Conservation (phyloP, 2,113 vertebrate genomes). For the Podarcis muralis region DNA sequence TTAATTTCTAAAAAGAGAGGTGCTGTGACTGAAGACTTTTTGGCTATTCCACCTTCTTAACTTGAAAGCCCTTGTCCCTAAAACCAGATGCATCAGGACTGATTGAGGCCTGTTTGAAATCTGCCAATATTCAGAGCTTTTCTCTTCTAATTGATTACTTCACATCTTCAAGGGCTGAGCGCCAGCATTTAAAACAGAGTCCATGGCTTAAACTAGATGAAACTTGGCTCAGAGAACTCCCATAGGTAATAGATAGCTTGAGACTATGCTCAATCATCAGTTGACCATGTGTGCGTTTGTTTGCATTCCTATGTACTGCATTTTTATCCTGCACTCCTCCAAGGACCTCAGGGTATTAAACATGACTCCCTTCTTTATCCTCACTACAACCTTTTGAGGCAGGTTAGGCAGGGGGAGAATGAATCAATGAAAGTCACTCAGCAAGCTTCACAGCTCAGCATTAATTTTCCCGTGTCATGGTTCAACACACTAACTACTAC, state of each 20-base stretch:
- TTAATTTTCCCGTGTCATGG: not conserved
- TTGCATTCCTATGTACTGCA: not conserved
- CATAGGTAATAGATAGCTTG: not conserved
- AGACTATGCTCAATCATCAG: not conserved
- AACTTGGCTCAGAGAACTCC: not conserved
- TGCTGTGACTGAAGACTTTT: too few species aligned
- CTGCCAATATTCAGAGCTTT: not conserved
- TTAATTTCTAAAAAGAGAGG: not conserved
- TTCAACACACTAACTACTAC: not conserved
- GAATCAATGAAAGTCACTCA: too few species aligned
- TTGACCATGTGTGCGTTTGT: not conserved
- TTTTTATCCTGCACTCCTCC: not conserved
- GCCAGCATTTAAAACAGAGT: not conserved
- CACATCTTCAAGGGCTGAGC: not conserved
- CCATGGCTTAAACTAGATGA: not conserved
- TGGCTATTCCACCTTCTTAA: not conserved
- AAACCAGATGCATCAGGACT: not conserved
- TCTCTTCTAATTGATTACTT: not conserved
- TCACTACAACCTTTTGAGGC: not conserved
- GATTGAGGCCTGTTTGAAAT: not conserved
- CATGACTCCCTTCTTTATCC: not conserved
- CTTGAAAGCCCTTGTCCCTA: not conserved
- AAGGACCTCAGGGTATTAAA: not conserved
- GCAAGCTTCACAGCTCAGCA: not conserved
- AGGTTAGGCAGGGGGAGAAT: not conserved